Evolutionary conservation across 2,113 vertebrate genomes (phyloP), one percentile per base, ranked within the genome.

Genomic region (Colaptes auratus): DNA sequence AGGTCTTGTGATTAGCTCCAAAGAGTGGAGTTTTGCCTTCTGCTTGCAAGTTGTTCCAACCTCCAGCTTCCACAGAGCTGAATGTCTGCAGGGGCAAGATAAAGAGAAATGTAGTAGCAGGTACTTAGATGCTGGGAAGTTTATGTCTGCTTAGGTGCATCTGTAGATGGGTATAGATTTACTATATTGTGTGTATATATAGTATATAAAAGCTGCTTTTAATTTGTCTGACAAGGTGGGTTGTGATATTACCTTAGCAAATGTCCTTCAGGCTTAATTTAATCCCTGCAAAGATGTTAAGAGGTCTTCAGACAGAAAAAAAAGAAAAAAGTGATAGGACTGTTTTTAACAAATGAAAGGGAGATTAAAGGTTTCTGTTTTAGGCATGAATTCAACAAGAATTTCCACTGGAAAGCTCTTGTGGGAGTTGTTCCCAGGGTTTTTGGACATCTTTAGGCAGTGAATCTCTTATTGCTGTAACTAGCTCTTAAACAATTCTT

Each of bases 1-100:
- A 28, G 53, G 87, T 92, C 76, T 86, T 92, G 88, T 92, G 91
- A 92, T 75, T 65, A 89, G 61, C 60, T 90, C 48, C 30, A 53
- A 67, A 88, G 85, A 60, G n/a, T 74, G 31, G 60, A 78, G 61
- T 63, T 63, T 85, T 77, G 44, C 63, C 31, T 92, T 75, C 79
- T 89, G 20, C 82, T 85, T 78, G 28, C 30, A 48, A 83, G 46
- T 52, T 39, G 30, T 73, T 67, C 10, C 3, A 8, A 80, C 42
- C 36, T 77, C 79, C n/a, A 35, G 52, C 39, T 80, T 85, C 75
- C 77, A 0, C 18, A 28, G 11, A 44, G 63, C 12, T 70, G 50
- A 60, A 15, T 59, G 6, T 66, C 87, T 93, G 67, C n/a, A 5
- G 58, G n/a, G 35, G 10, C 1, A 64, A 83, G 39, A 9, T 56